A percentile compares a stretch with the other conserved stretches of the same genome.
These are phyloP conservation scores for Clarias macrocephalus DNA, from an alignment of 2,113 vertebrate genomes.

Conservation along the genomic window DNA sequence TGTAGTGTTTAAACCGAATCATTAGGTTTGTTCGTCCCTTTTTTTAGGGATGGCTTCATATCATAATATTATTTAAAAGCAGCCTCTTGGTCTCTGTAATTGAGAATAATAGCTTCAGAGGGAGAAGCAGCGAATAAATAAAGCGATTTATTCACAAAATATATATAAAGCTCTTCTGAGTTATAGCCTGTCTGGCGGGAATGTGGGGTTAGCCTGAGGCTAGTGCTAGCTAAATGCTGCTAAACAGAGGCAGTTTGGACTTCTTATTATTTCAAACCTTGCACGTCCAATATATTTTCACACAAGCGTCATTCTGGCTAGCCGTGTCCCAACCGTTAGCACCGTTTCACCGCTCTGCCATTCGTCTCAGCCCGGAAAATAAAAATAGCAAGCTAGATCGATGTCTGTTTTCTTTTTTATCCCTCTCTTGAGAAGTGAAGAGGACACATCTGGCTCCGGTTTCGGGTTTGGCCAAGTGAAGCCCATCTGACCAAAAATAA, in stretches of 20 bases:
- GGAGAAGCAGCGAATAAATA: constrained; percentile 21
- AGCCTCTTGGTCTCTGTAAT: constrained; percentile 43
- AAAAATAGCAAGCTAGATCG: constrained; percentile 45
- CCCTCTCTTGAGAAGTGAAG: constrained; percentile 27
- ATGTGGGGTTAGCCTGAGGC: constrained; percentile 28
- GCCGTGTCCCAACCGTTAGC: constrained; percentile 13
- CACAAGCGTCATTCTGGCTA: constrained; percentile 29
- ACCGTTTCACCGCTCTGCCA: constrained; percentile 20
- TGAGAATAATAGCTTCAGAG: constrained; percentile 39
- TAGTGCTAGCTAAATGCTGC: constrained; percentile 32
- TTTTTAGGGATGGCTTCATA: constrained; percentile 39
- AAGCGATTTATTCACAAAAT: constrained; percentile 28
- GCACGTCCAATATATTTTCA: constrained; percentile 40
- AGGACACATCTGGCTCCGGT: constrained; percentile 37
- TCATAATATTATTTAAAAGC: constrained; percentile 37
- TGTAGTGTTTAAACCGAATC: constrained; percentile 37
- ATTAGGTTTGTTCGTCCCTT: constrained; percentile 36
- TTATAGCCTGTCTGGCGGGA: constrained; percentile 34
- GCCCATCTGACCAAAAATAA: constrained; percentile 34
- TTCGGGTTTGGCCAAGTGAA: constrained; percentile 29
- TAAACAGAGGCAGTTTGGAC: constrained; percentile 43
- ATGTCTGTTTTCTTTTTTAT: constrained; percentile 38
- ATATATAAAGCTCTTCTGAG: constrained; percentile 11
- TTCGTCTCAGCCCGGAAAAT: constrained; percentile 29
- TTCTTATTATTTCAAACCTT: constrained; percentile 31